A percentile compares a stretch with the other conserved stretches of the same genome.
phyloP scores from a whole-genome alignment of 1,140 invertebrate genomes.

The Hetaerina americana region DNA sequence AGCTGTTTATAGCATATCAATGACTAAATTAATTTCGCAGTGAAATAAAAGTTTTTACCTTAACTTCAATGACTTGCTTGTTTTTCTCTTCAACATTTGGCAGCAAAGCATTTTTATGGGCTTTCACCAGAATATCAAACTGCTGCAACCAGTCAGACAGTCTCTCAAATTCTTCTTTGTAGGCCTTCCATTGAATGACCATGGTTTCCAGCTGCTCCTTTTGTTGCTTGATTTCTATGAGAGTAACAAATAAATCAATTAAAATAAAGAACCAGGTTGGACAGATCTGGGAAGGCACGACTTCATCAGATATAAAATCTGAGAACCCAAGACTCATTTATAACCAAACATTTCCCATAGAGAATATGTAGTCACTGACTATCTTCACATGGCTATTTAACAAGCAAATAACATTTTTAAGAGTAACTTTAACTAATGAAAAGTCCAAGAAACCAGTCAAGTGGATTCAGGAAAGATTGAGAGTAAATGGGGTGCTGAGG shows the following conservation, averaged over 20 bases:
- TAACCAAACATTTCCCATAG: not conserved
- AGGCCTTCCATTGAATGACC: conserved; percentile 72
- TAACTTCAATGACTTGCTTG: conserved; percentile 66
- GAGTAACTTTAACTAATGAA: too few relatives aligned
- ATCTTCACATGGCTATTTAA: too few relatives aligned
- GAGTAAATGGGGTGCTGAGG: too few relatives aligned
- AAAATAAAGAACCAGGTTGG: not conserved
- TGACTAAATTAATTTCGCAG: too few relatives aligned
- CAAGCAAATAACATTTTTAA: too few relatives aligned
- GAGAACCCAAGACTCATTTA: too few relatives aligned
- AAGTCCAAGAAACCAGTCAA: too few relatives aligned
- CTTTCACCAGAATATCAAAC: conserved; percentile 81
- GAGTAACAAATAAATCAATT: conserved; percentile 10
- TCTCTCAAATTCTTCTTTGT: conserved; percentile 84
- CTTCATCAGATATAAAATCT: too few relatives aligned
- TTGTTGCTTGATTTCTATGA: conserved; percentile 62
- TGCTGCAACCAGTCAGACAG: conserved; percentile 88
- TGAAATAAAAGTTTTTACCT: conserved; percentile 25
- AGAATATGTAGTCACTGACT: not conserved
- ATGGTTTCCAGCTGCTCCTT: conserved; percentile 71
- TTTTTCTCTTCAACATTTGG: conserved; percentile 72
- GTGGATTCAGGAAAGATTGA: too few relatives aligned
- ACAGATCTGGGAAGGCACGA: too few relatives aligned
- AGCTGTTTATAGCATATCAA: too few relatives aligned
- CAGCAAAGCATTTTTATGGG: conserved; percentile 72